phyloP scores from a whole-genome alignment of 2,797 vertebrate genomes.

The Novumbra hubbsi region DNA sequence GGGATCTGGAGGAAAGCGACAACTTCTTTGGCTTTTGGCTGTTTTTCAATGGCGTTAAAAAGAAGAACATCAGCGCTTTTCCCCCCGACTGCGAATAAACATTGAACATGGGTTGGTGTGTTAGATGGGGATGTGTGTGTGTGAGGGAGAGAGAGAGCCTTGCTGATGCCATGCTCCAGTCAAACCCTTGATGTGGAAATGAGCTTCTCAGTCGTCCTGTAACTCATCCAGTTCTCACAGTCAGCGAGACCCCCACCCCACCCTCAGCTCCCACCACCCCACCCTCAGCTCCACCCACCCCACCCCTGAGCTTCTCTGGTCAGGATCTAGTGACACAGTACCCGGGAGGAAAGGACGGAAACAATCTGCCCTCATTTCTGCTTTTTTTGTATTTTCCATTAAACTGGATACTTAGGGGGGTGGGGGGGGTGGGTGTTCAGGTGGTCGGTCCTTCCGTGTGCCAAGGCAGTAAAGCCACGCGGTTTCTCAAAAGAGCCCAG shows the following conservation, averaged over 20 bases:
- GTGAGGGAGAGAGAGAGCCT: constrained; percentile 49
- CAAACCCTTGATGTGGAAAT: constrained; percentile 77
- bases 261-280: constrained; percentile 22
- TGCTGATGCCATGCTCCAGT: constrained; percentile 77
- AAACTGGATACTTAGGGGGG: constrained; percentile 23
- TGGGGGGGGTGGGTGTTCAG: constrained; percentile 14
- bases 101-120: constrained; percentile 51
- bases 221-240: constrained; percentile 68
- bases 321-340: constrained; percentile 40
- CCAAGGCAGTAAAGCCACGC: constrained; percentile 24
- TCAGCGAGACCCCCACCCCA: constrained; percentile 62
- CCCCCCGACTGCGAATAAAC: constrained; percentile 64
- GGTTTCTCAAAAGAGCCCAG: constrained; percentile 18
- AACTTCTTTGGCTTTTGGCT: constrained; percentile 57
- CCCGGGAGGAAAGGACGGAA: constrained; percentile 26
- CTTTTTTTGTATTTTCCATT: constrained; percentile 26
- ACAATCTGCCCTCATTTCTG: constrained; percentile 32
- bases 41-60: constrained; percentile 59
- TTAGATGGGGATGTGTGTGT: constrained; percentile 26
- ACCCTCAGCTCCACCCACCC: constrained; percentile 14
- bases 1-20: constrained; percentile 54
- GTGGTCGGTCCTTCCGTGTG: constrained; percentile 26
- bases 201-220: constrained; percentile 59
- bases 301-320: constrained; percentile 46
- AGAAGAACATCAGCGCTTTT: constrained; percentile 68